Evolutionary conservation across 1,140 invertebrate genomes (phyloP), one percentile per base, ranked within the genome.

Genomic region (Aphidius gifuensis): DNA sequence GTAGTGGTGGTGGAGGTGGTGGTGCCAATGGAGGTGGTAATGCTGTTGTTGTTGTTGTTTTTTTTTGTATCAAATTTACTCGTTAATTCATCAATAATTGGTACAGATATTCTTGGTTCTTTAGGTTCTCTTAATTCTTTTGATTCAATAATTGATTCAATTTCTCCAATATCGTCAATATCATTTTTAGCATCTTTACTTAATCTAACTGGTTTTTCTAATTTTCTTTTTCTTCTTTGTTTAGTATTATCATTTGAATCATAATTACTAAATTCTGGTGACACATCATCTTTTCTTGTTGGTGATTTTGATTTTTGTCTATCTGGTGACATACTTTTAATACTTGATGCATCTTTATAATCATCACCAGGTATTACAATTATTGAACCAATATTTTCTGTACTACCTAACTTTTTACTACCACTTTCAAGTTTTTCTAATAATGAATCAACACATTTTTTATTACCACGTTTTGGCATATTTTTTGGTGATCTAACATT

Each of bases 181-280:
- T 79, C 77, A 0, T 73, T 76, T 61, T 81, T 80, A 6, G 82
- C 82, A 49, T 86, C 84, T 67, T 84, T 86, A 39, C 84, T 80
- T 46, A 87, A 67, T 53, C 85, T 77, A 53, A 85, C 79, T 0
- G 86, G 86, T 69, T 85, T 86, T 47, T 83, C 84, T 9, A 86
- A 75, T 64, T 87, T 87, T 49, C 86, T 75, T 73, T 86, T 87
- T 42, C 86, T 79, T 4, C 85, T 77, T 58, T 84, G 84, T 65
- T 86, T 86, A 40, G 82, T 83, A 50, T 83, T 85, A 64, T 87
- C 86, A 53, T 86, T 80, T 4, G 85, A 86, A 64, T 87, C 85
- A 53, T 87, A 85, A 57, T 87, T 86, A 64, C 82, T 84, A 58
- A 79, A 80, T 6, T 78, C 75, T 9, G 83, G 82, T 5, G 83